phyloP scores from a whole-genome alignment of 1,140 invertebrate genomes.

The Drosophila truncata region DNA sequence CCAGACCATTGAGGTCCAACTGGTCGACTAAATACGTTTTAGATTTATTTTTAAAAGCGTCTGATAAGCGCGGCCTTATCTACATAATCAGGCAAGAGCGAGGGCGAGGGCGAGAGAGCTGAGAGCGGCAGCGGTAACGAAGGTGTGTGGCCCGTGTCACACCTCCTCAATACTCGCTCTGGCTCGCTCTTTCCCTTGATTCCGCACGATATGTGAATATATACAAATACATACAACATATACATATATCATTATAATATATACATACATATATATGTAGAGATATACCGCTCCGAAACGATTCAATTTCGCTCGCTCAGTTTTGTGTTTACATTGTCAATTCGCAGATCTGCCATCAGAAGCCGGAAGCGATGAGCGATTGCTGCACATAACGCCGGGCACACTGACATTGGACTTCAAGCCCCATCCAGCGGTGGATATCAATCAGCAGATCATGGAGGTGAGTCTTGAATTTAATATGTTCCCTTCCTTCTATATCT shows the following conservation, averaged over 20 bases:
- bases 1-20: constrained; percentile 27
- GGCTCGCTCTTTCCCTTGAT: not conserved
- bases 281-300: constrained; percentile 29
- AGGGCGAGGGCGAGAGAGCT: not conserved
- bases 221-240: not conserved
- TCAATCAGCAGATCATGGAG: constrained; percentile 83
- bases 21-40: constrained; percentile 71
- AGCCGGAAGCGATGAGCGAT: constrained; percentile 79
- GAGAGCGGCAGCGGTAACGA: not conserved
- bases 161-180: constrained; percentile 19
- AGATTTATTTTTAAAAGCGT: constrained; percentile 78
- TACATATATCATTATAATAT: not conserved
- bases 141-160: constrained; percentile 22
- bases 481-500: not conserved
- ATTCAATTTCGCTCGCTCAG: constrained; percentile 28
- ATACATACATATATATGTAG: not conserved
- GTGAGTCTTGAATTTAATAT: constrained; percentile 35
- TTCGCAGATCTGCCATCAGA: constrained; percentile 80
- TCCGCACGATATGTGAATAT: not conserved
- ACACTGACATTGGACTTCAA: constrained; percentile 75
- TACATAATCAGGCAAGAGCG: constrained; percentile 59
- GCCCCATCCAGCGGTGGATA: constrained; percentile 69
- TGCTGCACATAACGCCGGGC: constrained; percentile 75
- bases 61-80: constrained; percentile 75
- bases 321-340: constrained; percentile 43